phyloP scores from a whole-genome alignment of 1,140 invertebrate species.

The Caenorhabditis remanei region DNA sequence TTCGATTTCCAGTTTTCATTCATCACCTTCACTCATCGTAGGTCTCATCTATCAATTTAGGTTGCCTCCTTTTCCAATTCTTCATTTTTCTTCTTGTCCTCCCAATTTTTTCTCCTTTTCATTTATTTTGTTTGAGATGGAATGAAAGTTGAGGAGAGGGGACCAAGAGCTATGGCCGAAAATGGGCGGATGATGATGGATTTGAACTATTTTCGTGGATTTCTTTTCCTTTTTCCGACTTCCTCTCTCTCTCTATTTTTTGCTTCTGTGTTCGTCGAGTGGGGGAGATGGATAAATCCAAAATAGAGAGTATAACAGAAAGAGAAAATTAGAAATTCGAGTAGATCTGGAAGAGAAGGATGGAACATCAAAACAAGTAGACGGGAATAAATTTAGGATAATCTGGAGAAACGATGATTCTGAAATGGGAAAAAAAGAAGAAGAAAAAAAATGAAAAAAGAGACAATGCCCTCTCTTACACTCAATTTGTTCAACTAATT shows the following conservation, averaged over 20 bases:
- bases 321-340: conserved; percentile 46
- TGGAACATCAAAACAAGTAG: conserved; percentile 47
- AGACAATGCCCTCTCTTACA: conserved; percentile 19
- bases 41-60: conserved; percentile 49
- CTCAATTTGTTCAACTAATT: conserved; percentile 44
- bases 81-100: background rate
- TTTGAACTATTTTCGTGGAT: conserved; percentile 53
- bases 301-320: conserved; percentile 14
- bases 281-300: background rate
- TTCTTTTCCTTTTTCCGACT: background rate
- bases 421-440: background rate
- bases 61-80: background rate
- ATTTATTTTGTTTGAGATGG: conserved; percentile 38
- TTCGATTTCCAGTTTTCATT: conserved; percentile 3
- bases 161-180: conserved; percentile 40
- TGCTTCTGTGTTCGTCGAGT: background rate
- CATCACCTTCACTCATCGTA: conserved; percentile 35
- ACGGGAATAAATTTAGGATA: conserved; percentile 38
- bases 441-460: background rate
- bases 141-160: background rate
- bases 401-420: conserved; percentile 29
- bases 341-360: conserved; percentile 43
- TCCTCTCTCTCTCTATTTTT: background rate
- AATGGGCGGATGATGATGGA: conserved; percentile 48
- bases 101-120: background rate